Base-by-base conservation (phyloP, 2,113 vertebrate species). In the Cercocebus atys region DNA sequence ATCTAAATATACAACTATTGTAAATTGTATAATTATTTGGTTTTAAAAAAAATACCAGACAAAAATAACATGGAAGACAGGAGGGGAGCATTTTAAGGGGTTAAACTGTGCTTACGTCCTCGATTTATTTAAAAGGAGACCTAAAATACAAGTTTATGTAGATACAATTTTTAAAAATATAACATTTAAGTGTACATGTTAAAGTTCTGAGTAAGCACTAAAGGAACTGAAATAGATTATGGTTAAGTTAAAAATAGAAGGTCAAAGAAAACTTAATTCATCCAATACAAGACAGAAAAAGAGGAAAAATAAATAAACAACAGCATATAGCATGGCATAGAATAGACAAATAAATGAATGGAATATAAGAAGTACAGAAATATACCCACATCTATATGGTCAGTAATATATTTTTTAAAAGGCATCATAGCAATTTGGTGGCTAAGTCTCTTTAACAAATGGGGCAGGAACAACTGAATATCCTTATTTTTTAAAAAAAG, bases 1-100 rank as follows among this genome's bases (percentile, higher is more conserved):
- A 81, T 50, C n/a, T 81, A 80, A 85, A 59, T 55, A 55, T 52
- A 35, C 30, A 88, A 59, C 73, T 55, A 93, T 12, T 68, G 1
- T n/a, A 88, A 90, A 43, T 78, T 93, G 32, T 90, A 2, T 68
- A 78, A 78, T 66, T 35, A 40, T 66, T 38, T 80, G 27, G 22
- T 61, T 96, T 93, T 78, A 25, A 68, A 84, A 97, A 50, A 78
- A 45, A 96, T 72, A 81, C 13, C 30, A 59, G 8, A 45, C 50
- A 95, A 64, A 86, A 73, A 75, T 45, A 40, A 23, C 8, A 25
- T n/a, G 18, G 20, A 43, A 93, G 30, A 55, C 38, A 6, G 20
- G 66, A 87, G 68, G 43, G 40, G 40, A 93, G 8, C 27, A 82
- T 64, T 70, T 45, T 88, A 27, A 81, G 22, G 23, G 9, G 20